Evolutionary conservation across 2,888 invertebrate species (phyloP).

Genomic region (Conchocele bisecta): DNA sequence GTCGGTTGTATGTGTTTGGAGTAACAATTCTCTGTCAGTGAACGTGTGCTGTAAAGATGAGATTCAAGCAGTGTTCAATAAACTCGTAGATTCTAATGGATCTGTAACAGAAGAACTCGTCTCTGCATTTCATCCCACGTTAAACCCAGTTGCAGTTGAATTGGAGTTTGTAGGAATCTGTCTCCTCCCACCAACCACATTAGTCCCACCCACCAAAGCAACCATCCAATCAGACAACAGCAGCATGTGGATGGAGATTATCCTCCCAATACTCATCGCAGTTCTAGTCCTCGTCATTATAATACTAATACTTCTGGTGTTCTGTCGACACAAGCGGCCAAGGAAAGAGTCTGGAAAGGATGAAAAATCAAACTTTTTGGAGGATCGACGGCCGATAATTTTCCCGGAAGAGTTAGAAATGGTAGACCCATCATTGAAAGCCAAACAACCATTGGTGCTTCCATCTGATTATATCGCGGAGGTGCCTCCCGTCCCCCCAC

Average conservation of each 20-base stretch:
- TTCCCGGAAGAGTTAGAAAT: conserved; percentile 72
- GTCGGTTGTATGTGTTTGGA: conserved; percentile 42
- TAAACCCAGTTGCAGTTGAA: conserved; percentile 22
- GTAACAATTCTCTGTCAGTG: conserved; percentile 52
- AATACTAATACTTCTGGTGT: conserved; percentile 50
- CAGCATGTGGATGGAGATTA: conserved; percentile 57
- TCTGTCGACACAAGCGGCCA: conserved; percentile 50
- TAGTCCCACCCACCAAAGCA: conserved; percentile 20
- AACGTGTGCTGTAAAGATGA: conserved; percentile 27
- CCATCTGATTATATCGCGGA: conserved; percentile 58
- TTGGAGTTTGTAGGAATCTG: conserved; percentile 44
- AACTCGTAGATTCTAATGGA: conserved; percentile 34
- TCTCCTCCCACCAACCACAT: conserved; percentile 29
- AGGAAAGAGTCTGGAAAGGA: conserved; percentile 53
- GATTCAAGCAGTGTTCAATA: conserved; percentile 39
- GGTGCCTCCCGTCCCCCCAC: conserved; percentile 50
- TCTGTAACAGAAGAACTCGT: conserved; percentile 23
- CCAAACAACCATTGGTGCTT: conserved; percentile 64
- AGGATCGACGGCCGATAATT: conserved; percentile 72
- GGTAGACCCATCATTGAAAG: conserved; percentile 62
- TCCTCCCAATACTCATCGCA: conserved; percentile 57
- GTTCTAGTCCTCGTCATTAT: conserved; percentile 51
- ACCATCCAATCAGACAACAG: conserved; percentile 30
- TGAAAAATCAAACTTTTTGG: conserved; percentile 69
- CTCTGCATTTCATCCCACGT: conserved; percentile 14